Base-by-base conservation (phyloP, 2,888 invertebrate species). In the Thereva nobilitata region DNA sequence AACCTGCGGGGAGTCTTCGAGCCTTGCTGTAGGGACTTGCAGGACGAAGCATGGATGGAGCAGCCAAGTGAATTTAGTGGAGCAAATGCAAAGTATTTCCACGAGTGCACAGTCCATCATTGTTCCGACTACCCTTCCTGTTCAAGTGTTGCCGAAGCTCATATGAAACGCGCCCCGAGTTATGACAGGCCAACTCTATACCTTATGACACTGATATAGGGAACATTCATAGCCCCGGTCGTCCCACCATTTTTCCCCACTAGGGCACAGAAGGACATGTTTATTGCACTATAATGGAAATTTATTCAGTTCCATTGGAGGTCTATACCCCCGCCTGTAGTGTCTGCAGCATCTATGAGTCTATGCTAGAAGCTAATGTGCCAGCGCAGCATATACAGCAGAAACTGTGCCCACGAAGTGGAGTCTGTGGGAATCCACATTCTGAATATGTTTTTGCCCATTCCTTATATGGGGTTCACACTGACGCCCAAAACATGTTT, bases 271-370 rank as follows among this genome's bases (percentile, higher is more conserved):
- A 12, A 37, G 57, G 47, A 12, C 47, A 61, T 68, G 61, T 68
- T 68, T 68, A 68, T 65, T 65, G 68, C 59, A 50, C 50, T 55
- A 59, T 65, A 68, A 68, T 64, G 53, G 59, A 34, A 68, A 68
- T 68, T 68, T 65, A 68, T 61, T 54, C 59, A 68, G 67, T 53
- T 53, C 63, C 64, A 54, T 53, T 55, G 9, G n/a, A 35, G 47
- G 47, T 44, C 57, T 59, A 47, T 47, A 45, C 47, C 42, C 38
- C 47, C 12, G 50, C 23, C 38, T 47, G 35, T 47, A 59, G 12
- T 50, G 34, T 34, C 23, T 50, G 57, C 41, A 38, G 37, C 34
- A 47, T 12, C 45, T 47, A 35, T 59, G 57, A 23, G 23, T 23
- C 38, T 10, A 47, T 59, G 44, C 38, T 47, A 37, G 23, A 23